Evolutionary conservation across 2,113 vertebrate genomes (phyloP), one percentile per base, ranked within the genome.

Genomic region (Hemichromis elongatus): DNA sequence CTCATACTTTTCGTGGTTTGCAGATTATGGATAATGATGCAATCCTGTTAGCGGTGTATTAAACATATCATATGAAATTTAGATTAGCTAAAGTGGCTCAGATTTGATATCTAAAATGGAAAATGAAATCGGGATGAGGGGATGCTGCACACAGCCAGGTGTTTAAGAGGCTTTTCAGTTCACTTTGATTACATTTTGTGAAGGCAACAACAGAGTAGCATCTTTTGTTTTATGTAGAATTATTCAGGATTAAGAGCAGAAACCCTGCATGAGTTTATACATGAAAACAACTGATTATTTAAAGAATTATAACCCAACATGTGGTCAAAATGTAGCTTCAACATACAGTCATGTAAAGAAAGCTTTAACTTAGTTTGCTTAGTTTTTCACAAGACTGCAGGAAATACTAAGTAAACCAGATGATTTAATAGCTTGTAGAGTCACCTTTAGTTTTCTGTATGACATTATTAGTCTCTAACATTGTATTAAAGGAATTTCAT

Each of bases 81-180:
- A 82, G 63, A 91, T 89, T 55, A 82, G 66, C 40, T 59, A 52
- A 87, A 89, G 59, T 79, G 37, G 80, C 83, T 89, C 57, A 84
- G 54, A 37, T 26, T 21, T 82, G 61, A 77, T 82, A 80, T 61
- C 84, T 81, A 83, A 81, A 55, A 70, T 11, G 19, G 42, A 78
- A 77, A 83, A 40, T n/a, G 40, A 90, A 84, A 79, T 81, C 30
- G 30, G 79, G 30, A 73, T 12, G 35, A 80, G 75, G 33, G 59
- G 68, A 80, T 33, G 37, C 19, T 21, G 66, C 30, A 82, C 35
- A 50, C 50, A 24, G 57, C 42, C 83, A 91, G 90, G 80, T 91
- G 89, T 90, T 84, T 91, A 86, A 88, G 81, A 92, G 83, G 91
- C 81, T 94, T 93, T 93, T 73, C 53, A 13, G 40, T 80, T 52